phyloP scores from a whole-genome alignment of 2,888 invertebrate genomes.

The Amphiduros pacificus region DNA sequence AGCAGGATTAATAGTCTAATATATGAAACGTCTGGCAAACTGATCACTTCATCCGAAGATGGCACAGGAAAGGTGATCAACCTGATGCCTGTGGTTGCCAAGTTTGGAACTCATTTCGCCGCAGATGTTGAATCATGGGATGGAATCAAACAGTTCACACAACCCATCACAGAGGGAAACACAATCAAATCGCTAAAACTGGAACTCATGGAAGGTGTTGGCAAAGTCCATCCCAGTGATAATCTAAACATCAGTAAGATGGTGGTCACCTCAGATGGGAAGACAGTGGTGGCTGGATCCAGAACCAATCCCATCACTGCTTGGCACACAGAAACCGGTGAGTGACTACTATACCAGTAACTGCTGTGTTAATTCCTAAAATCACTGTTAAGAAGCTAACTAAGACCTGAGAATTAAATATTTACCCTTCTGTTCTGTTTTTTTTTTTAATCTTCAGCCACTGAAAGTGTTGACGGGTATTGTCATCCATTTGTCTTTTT shows the following conservation, averaged over 20 bases:
- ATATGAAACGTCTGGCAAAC: not conserved
- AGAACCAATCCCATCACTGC: slow-evolving; percentile 8
- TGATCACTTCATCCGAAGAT: slow-evolving; percentile 21
- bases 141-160: slow-evolving; percentile 9
- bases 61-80: slow-evolving; percentile 19
- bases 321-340: slow-evolving; percentile 26
- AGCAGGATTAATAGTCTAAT: slow-evolving; percentile 14
- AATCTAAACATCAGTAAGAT: not conserved
- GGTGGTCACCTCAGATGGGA: slow-evolving; percentile 10
- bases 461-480: too few species aligned
- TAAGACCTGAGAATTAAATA: too few species aligned
- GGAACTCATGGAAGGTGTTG: not conserved
- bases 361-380: too few species aligned
- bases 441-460: too few species aligned
- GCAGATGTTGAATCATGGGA: slow-evolving; percentile 2
- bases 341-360: too few species aligned
- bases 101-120: not conserved
- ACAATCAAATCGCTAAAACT: too few species aligned
- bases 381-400: too few species aligned
- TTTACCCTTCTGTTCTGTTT: too few species aligned
- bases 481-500: too few species aligned
- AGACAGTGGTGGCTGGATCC: slow-evolving; percentile 18
- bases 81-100: not conserved
- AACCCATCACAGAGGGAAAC: too few species aligned
- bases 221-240: not conserved